Evolutionary conservation across 2,113 vertebrate genomes (phyloP), one percentile per base, ranked within the genome.

Genomic region (Dermatemys mawii): DNA sequence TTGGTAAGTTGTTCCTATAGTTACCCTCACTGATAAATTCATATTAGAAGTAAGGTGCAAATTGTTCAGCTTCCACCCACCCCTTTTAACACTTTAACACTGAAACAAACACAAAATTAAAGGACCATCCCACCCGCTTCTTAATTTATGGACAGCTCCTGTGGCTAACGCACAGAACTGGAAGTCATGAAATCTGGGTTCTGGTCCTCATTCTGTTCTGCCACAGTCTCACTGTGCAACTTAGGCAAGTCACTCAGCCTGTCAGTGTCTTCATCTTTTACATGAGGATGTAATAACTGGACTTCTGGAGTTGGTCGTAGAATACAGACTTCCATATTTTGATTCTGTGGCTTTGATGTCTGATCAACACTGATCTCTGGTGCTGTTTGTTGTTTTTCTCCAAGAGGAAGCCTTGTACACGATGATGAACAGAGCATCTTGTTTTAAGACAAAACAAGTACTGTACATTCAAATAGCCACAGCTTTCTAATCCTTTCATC

Each of bases 401-500:
- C 21, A 81, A 44, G 54, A 29, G 46, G 84, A 44, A 53, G 35
- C 35, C 60, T 87, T 54, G 60, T 48, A 19, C 41, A 6, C 19
- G 67, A 81, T 83, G 83, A 54, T 63, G 60, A 73, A 50, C 13
- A 22, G 55, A 78, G 35, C 84, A 86, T 75, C 51, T 81, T 93
- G 49, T 41, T 86, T 91, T 84, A 46, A 83, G 57, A 38, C 1
- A 0, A 46, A 86, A 57, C 86, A 81, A 80, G 78, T 49, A 27
- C 2, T 93, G 50, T 81, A 50, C 50, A 1, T 78, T 84, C 57
- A 81, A 53, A 24, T 1, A 4, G 81, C 13, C 44, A 19, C 49
- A 32, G 79, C 4, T 11, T 57, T 46, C 67, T 60, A 17, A 83
- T 92, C 53, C 73, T 93, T 92, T 95, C 51, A 88, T 87, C 83